Conservation (phyloP, 2,797 vertebrate genomes). For the Pristis pectinata region DNA sequence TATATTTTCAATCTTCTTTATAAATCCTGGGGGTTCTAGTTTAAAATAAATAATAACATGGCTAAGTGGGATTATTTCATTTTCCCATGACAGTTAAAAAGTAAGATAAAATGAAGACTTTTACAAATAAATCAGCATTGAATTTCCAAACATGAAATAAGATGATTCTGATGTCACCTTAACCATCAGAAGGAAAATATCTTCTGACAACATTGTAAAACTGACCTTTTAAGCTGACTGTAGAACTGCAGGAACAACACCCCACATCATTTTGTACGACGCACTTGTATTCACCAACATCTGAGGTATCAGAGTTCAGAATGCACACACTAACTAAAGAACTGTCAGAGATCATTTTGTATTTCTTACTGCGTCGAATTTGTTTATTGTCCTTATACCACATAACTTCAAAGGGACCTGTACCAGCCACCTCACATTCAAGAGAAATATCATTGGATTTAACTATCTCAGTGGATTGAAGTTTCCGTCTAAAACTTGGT, state of each 20-base stretch:
- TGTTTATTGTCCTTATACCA: conserved; percentile 95
- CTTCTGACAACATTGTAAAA: conserved; percentile 48
- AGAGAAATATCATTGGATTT: conserved; percentile 75
- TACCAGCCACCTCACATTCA: conserved; percentile 85
- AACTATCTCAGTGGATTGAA: conserved; percentile 79
- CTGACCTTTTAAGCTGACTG: conserved; percentile 87
- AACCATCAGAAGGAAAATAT: neutral
- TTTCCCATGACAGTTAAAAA: neutral
- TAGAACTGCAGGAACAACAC: conserved; percentile 75
- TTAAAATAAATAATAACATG: conserved; percentile 43
- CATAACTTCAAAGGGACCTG: conserved; percentile 86
- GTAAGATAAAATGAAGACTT: neutral
- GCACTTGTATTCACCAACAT: conserved; percentile 91
- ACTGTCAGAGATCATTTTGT: conserved; percentile 76
- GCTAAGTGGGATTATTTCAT: conserved; percentile 48
- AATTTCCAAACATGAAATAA: neutral
- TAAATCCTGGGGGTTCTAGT: conserved; percentile 81
- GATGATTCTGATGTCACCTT: neutral
- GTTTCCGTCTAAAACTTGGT: conserved; percentile 80
- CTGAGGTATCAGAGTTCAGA: conserved; percentile 82
- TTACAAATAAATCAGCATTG: neutral
- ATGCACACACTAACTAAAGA: conserved; percentile 72
- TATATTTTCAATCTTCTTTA: conserved; percentile 76
- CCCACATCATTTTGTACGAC: conserved; percentile 89
- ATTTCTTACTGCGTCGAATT: conserved; percentile 79